Base-by-base conservation (phyloP, 2,113 vertebrate genomes). In the Ahaetulla prasina region DNA sequence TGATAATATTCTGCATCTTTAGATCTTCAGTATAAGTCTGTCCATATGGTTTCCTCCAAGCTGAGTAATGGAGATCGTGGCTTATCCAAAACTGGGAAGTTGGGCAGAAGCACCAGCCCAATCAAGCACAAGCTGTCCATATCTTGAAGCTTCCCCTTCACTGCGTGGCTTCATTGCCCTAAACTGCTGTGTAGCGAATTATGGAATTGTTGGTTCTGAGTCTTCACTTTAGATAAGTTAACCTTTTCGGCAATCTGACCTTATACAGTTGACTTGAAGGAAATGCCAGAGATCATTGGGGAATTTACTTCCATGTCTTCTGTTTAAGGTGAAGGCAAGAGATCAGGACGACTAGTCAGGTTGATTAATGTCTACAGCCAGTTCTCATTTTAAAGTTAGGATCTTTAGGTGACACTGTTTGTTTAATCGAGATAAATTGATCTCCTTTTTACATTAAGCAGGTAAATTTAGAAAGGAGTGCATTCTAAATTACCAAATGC, bases 331-430 rank as follows among this genome's bases (percentile, higher is more conserved):
- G 5, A 16, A 16, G n/a, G 68, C 45, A 6, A 47, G 91, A 95
- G 92, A 87, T 89, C 92, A 93, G 87, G 23, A 92, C 54, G 92
- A 93, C 94, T 92, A 60, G 50, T 94, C 91, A 95, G 92, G 90
- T 87, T 91, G 54, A 47, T 87, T 50, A 88, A 60, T 49, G 45
- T 23, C 92, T 93, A 85, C 93, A 89, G 39, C 54, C 3, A 89
- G 6, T 60, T 88, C 87, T 87, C n/a, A 87, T 90, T 85, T 43
- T 8, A 89, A 50, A 90, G 52, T 60, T 90, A 92, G 93, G 52
- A 25, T 45, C 89, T 30, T 94, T 95, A 94, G 91, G 90, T 94
- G 92, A 95, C 87, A 94, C 16, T 92, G 49, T 89, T 94, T 93
- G 86, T 89, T 95, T 95, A 92, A 87, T 54, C 55, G 92, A 89